Conservation (phyloP, 2,888 invertebrate genomes). For the Drosophila buzzatii region DNA sequence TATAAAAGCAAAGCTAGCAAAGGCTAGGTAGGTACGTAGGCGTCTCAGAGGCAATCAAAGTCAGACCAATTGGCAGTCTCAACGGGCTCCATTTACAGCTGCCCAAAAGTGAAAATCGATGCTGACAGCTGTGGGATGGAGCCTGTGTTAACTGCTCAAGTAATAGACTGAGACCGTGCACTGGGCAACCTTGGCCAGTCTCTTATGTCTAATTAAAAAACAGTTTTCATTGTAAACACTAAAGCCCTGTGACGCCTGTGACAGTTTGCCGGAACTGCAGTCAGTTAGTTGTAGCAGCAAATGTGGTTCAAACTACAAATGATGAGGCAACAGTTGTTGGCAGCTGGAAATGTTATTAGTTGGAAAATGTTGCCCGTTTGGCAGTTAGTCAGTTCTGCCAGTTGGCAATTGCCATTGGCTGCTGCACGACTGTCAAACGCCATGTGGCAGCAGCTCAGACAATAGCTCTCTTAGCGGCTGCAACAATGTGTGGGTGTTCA, state of each 20-base stretch:
- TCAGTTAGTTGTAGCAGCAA: slow-evolving; percentile 27
- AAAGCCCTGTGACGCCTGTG: not conserved
- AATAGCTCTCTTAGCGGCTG: slow-evolving; percentile 43
- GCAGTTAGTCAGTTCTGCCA: not conserved
- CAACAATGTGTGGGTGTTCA: slow-evolving; percentile 36
- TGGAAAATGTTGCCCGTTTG: slow-evolving; percentile 19
- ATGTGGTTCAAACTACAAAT: slow-evolving; percentile 10
- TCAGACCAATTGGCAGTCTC: slow-evolving; percentile 39
- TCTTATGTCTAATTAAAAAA: slow-evolving; percentile 56
- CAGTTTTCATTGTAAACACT: not conserved
- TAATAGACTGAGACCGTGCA: slow-evolving; percentile 26
- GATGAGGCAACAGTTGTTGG: slow-evolving; percentile 10
- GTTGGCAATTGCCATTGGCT: slow-evolving; percentile 42
- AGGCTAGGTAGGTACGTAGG: not conserved
- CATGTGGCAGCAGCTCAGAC: slow-evolving; percentile 56
- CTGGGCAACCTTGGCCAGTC: slow-evolving; percentile 35
- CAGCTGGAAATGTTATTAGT: slow-evolving; percentile 45
- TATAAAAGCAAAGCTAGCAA: not conserved
- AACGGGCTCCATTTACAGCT: slow-evolving; percentile 12
- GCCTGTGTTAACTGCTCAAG: slow-evolving; percentile 3
- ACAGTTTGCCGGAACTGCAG: slow-evolving; percentile 24
- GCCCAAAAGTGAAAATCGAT: slow-evolving; percentile 30
- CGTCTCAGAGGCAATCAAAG: slow-evolving; percentile 40
- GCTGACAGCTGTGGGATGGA: slow-evolving; percentile 7
- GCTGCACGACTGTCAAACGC: slow-evolving; percentile 60